Conservation (phyloP, 1,140 invertebrate species). For the Heterodera schachtii region DNA sequence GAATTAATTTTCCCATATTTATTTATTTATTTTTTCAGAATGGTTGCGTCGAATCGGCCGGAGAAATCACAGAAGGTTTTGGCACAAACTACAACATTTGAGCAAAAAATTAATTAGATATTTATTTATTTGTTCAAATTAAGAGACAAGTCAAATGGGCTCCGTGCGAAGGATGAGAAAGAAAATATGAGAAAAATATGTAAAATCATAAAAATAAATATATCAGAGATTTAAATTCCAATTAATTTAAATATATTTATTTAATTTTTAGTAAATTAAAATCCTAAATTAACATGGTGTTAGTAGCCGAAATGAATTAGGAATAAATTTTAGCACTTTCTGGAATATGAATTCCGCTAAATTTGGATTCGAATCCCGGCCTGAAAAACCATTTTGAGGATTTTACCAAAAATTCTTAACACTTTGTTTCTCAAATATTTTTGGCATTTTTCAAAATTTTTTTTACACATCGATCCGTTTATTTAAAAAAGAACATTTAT, state of each 20-base stretch:
- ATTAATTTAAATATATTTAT: not conserved
- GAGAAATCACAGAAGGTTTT: constrained; percentile 7
- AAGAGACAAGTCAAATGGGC: not conserved
- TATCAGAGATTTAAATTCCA: not conserved
- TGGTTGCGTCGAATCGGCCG: constrained; percentile 19
- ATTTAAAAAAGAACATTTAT: no score
- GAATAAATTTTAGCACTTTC: no score
- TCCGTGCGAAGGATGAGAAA: not conserved
- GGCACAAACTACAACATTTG: not conserved
- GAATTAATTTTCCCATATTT: not conserved
- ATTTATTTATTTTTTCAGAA: constrained; percentile 8
- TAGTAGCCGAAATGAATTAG: no score
- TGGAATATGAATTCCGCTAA: no score
- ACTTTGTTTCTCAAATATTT: no score
- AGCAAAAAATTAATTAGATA: not conserved
- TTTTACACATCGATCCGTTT: no score
- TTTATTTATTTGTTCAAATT: not conserved
- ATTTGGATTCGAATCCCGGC: no score
- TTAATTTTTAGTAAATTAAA: no score
- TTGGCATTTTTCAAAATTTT: no score
- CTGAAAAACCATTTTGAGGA: no score
- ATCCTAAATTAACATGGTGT: no score
- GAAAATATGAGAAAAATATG: not conserved
- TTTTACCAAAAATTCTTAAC: no score
- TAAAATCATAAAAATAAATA: not conserved